Conservation (phyloP, 2,113 vertebrate genomes). For the human region DNA sequence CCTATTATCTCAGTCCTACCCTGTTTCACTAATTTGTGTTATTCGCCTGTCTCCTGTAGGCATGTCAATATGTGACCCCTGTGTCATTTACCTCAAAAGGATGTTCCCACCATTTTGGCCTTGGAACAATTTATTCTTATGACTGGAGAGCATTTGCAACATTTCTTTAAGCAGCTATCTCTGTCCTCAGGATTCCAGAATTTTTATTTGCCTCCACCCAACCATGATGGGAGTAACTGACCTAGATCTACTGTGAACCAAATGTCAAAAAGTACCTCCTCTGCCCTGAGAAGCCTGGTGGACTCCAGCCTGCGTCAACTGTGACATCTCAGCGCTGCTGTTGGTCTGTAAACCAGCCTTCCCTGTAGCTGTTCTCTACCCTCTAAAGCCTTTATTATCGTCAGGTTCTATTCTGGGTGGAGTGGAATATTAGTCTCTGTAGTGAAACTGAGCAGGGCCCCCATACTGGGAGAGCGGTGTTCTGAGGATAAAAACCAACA, state of each 20-base stretch:
- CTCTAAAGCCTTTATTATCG: background rate
- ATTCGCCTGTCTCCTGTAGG: background rate
- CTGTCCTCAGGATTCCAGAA: background rate
- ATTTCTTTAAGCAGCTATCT: background rate
- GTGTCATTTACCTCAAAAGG: background rate
- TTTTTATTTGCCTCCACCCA: rapidly evolving
- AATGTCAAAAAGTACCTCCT: background rate
- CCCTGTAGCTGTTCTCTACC: background rate
- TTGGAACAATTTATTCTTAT: background rate
- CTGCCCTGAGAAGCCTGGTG: background rate
- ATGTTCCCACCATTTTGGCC: background rate
- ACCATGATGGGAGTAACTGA: background rate
- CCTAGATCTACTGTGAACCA: background rate
- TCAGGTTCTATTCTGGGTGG: background rate
- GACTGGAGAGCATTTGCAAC: background rate
- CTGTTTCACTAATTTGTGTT: rapidly evolving
- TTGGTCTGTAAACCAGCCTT: background rate
- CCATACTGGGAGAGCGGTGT: background rate
- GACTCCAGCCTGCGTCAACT: background rate
- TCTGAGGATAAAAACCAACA: constrained; percentile 49
- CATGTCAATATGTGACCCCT: background rate
- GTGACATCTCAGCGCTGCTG: background rate
- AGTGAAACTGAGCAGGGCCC: background rate
- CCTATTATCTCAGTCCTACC: background rate
- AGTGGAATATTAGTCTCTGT: constrained; percentile 8